These are phyloP conservation scores for Sarotherodon lohbergeri DNA, from an alignment of 2,113 vertebrate species.

Conservation along the genomic window DNA sequence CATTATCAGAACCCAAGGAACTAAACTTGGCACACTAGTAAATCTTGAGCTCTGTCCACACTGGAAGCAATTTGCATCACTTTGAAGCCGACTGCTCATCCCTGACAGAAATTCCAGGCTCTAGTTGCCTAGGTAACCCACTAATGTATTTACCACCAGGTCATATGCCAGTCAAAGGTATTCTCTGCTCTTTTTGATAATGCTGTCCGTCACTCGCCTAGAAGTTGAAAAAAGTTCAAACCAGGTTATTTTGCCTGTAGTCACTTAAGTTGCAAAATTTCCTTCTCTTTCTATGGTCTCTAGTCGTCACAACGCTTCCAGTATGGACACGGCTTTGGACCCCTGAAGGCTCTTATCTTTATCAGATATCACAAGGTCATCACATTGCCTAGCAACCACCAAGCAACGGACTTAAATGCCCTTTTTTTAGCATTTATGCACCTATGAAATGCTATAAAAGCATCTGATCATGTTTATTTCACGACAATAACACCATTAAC, in stretches of 20 bases:
- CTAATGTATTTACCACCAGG: neutral
- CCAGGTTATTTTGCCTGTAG: neutral
- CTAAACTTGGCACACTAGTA: neutral
- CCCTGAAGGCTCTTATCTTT: neutral
- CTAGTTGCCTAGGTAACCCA: neutral
- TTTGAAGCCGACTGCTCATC: neutral
- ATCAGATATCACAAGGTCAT: neutral
- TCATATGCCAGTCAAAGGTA: neutral
- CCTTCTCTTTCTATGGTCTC: neutral
- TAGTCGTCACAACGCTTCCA: neutral
- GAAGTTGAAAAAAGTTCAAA: neutral
- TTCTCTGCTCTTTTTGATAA: neutral
- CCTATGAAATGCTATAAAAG: neutral
- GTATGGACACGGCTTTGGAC: neutral
- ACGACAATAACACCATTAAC: neutral
- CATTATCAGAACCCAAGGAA: neutral
- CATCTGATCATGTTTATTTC: accelerated
- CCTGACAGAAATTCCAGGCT: neutral
- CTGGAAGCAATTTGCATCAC: neutral
- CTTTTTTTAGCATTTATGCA: neutral
- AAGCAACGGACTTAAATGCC: neutral
- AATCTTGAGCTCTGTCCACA: neutral
- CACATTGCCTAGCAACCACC: neutral
- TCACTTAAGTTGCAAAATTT: neutral
- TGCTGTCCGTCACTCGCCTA: neutral